Base-by-base conservation (phyloP, 30 jellyfish, hydroid and myxozoan genomes). In the Phacellophora camtschatica region DNA sequence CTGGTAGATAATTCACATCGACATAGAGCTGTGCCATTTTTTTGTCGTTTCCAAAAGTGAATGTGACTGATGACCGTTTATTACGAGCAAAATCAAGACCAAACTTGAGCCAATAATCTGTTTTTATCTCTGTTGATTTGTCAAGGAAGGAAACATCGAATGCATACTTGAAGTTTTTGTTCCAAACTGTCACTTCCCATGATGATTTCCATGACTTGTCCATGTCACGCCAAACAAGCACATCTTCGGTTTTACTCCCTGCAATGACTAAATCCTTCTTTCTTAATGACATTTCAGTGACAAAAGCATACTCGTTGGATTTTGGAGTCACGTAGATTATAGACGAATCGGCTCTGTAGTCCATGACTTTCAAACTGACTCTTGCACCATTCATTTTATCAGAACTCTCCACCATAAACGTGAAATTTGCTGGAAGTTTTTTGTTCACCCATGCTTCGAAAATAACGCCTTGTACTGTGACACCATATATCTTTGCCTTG, bases 121-220 rank as follows among this genome's bases (percentile, higher is more conserved):
- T 16, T 35, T 53, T 82, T 71, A 75, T 65, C 18, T 73, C 95
- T 8, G 95, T 82, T 15, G 94, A 91, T 9, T 35, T 41, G 50
- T 94, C 83, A 43, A 62, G 85, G 67, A 74, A 87, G 45, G 58
- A 48, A 5, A 80, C 46, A 34, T 87, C 97, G 81, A 91, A 87
- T 5, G 96, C 99, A 73, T 94, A 94, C 56, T 77, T 89, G 86
- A 82, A 94, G 5, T 84, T 70, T 77, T 94, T 87, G 70, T 82
- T 95, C 85, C 75, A 61, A 4, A 81, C 81, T n/a, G 85, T 73
- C 29, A 78, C 20, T 20, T 84, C 96, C 90, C 87, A 81, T 23
- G 32, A 30, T 28, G 45, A 63, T 51, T 54, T 81, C 81, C 82
- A 68, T 13, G 81, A 83, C 86, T 87, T 94, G 28, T 36, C 78